Percentiles rank a stretch among this genome's conserved stretches.
These are phyloP conservation scores for Heliconius aoede DNA, from an alignment of 2,888 invertebrate genomes.

Conservation along the genomic window DNA sequence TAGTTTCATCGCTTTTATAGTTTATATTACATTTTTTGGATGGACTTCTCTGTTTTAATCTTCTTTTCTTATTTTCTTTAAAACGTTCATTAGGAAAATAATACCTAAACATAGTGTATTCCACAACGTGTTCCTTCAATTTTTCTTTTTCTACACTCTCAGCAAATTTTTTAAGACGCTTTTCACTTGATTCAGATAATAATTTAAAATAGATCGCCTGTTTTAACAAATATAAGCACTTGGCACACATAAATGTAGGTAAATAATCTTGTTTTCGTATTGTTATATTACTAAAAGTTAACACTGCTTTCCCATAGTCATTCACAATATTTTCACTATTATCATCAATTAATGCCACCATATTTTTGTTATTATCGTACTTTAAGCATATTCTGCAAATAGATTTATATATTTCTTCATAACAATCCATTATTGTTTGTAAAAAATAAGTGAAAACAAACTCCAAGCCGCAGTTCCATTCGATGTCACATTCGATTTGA, in stretches of 20 bases:
- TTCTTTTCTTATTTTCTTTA: not conserved
- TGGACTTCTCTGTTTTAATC: not conserved
- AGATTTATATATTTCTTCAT: constrained; percentile 59
- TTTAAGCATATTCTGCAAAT: constrained; percentile 71
- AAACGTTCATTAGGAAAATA: constrained; percentile 34
- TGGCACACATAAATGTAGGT: constrained; percentile 65
- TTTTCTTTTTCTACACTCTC: constrained; percentile 24
- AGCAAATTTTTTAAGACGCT: constrained; percentile 46
- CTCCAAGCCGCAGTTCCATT: not conserved
- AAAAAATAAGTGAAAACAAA: constrained; percentile 10
- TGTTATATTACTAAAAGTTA: constrained; percentile 60
- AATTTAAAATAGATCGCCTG: constrained; percentile 69
- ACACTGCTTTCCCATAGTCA: constrained; percentile 63
- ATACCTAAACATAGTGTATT: constrained; percentile 39
- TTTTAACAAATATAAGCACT: constrained; percentile 64
- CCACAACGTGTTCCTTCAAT: constrained; percentile 37
- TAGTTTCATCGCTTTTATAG: not conserved
- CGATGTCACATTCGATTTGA: constrained; percentile 6
- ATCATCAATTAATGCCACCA: constrained; percentile 64
- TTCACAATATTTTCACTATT: constrained; percentile 58
- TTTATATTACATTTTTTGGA: not conserved
- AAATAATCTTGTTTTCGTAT: constrained; percentile 60
- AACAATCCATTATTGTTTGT: constrained; percentile 46
- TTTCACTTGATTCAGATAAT: constrained; percentile 65
- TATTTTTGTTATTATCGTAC: constrained; percentile 55